Conservation (phyloP, 1,140 invertebrate genomes). For the Diachasma alloeum region DNA sequence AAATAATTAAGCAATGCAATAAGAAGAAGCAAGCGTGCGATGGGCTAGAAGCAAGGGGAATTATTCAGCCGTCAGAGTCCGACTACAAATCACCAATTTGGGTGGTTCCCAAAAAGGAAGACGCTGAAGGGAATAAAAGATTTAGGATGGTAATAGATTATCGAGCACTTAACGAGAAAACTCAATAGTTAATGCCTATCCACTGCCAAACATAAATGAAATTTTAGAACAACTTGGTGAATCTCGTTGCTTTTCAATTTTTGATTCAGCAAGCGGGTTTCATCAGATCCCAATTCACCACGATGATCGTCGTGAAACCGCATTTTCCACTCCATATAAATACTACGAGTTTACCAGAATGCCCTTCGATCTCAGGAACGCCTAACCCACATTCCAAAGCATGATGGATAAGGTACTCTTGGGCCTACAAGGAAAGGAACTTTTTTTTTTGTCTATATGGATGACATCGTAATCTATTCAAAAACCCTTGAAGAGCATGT, state of each 20-base stretch:
- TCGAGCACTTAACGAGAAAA: neutral
- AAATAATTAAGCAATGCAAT: slow-evolving; percentile 12
- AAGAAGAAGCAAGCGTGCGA: too few relatives aligned
- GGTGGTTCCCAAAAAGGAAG: slow-evolving; percentile 6
- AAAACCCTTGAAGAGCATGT: neutral
- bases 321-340: neutral
- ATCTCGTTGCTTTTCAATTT: neutral
- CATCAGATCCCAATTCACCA: neutral
- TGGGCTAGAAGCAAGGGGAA: neutral
- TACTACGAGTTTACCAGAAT: neutral
- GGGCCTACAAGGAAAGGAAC: slow-evolving; percentile 47
- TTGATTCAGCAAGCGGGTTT: slow-evolving; percentile 6
- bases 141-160: slow-evolving; percentile 12
- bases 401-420: neutral
- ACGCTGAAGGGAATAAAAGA: neutral
- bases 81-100: neutral
- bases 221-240: slow-evolving; percentile 14
- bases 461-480: slow-evolving; percentile 2
- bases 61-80: slow-evolving; percentile 4
- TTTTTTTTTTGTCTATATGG: slow-evolving; percentile 44
- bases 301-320: neutral
- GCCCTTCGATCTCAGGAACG: neutral
- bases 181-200: slow-evolving; percentile 9
- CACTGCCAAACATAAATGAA: slow-evolving; percentile 1
- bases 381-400: neutral